phyloP scores from a whole-genome alignment of 1,140 invertebrate species.

The Musca domestica region DNA sequence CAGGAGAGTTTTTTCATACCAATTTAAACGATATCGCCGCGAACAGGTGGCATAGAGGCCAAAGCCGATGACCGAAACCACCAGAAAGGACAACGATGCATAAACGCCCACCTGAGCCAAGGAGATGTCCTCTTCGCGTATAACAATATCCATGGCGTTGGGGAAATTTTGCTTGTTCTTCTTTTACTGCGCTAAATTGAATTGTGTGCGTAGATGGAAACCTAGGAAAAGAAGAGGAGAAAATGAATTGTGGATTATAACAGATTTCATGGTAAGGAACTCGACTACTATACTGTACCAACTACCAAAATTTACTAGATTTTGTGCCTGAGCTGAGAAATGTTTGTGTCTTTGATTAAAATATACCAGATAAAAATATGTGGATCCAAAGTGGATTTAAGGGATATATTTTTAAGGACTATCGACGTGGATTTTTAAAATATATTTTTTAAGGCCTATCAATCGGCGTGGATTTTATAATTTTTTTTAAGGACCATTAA shows the following conservation, averaged over 20 bases:
- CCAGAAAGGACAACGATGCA: constrained; percentile 48
- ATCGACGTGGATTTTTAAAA: too few relatives aligned
- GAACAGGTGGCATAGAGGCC: constrained; percentile 56
- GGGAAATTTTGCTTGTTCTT: not conserved
- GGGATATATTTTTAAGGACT: too few relatives aligned
- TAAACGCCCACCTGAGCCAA: constrained; percentile 50
- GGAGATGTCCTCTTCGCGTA: constrained; percentile 49
- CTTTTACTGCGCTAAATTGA: too few relatives aligned
- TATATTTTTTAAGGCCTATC: too few relatives aligned
- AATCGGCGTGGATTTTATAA: too few relatives aligned
- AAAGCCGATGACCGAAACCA: constrained; percentile 51
- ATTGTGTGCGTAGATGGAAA: not conserved
- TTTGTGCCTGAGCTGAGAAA: too few relatives aligned
- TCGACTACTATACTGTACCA: not conserved
- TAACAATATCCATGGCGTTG: constrained; percentile 46
- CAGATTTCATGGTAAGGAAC: not conserved
- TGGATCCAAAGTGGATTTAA: too few relatives aligned
- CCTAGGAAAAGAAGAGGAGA: not conserved
- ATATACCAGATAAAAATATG: too few relatives aligned
- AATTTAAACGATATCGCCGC: constrained; percentile 57
- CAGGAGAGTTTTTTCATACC: constrained; percentile 58
- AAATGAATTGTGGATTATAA: constrained; percentile 12
- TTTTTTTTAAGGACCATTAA: too few relatives aligned
- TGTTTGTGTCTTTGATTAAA: too few relatives aligned
- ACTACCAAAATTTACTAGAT: too few relatives aligned